Evolutionary conservation across 2,888 invertebrate genomes (phyloP), one percentile per base, ranked within the genome.

Genomic region (Oscheius myriophilus): DNA sequence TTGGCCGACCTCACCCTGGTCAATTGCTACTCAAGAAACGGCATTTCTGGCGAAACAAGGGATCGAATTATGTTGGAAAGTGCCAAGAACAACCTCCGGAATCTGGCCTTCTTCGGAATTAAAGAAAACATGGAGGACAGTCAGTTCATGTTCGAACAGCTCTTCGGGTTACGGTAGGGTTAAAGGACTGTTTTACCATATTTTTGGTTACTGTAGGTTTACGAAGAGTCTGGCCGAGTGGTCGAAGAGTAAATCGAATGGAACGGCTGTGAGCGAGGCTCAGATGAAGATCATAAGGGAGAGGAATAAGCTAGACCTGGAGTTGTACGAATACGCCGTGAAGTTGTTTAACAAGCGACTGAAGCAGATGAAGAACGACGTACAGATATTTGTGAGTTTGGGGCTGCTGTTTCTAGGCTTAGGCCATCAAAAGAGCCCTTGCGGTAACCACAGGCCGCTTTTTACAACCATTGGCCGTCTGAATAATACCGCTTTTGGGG

Each of bases 61-160:
- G 75, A 78, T 45, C 67, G 69, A 52, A 92, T 95, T 57, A 92
- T 98, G 91, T 89, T 98, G 75, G 93, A 93, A 43, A 96, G 95
- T 86, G 98, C 98, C 64, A 96, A 96, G 89, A 91, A 75, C n/a
- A 78, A 74, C 45, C 54, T 78, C 49, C 72, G 93, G 72, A 76
- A 84, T 51, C 94, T 98, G 94, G 93, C 96, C 64, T 98, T 94
- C 88, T 97, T 97, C 88, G 97, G 96, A 76, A 91, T 98, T 75
- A 95, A 96, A 9, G 98, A 98, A 89, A 92, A 91, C 88, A 96
- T 97, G 89, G 92, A 93, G 16, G 84, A 84, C 53, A 81, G 88
- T 11, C 89, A 89, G 76, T 82, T 77, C 58, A 76, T 95, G 80
- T 96, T 96, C 87, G 95, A 96, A 87, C 93, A 93, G 88, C 94